Evolutionary conservation across 2,888 invertebrate genomes (phyloP), one percentile per base, ranked within the genome.

Genomic region (Phoenoteleia sp.): DNA sequence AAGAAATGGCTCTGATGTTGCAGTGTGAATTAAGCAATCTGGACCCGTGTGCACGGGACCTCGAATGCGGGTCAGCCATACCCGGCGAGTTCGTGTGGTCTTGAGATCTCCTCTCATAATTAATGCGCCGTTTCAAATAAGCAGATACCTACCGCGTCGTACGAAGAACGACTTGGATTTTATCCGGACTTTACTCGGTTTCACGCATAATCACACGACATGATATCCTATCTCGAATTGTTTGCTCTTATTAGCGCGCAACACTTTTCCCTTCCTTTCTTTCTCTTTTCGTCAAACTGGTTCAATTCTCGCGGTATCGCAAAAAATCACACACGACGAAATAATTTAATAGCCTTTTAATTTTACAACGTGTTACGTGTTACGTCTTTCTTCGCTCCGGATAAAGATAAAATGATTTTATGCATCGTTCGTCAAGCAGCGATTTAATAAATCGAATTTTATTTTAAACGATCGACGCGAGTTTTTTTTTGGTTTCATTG

Each of bases 121-220:
- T 86, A 83, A 86, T 83, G 83, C 83, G 83, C 80, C 80, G 77
- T 77, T 80, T 77, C 74, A 54, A 86, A 81, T 83, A 81, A 83
- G 77, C 72, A 76, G 81, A 85, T 85, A 84, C 84, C 84, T 72
- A 84, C 86, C 84, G 62, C 86, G 79, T 81, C 74, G 86, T 76
- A 52, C 72, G 79, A 54, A 25, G 69, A 81, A 85, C 81, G 82
- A 67, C 71, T 69, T 13, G 69, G 64, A 64, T 45, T 79, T 80
- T 58, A 80, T 84, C 79, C 80, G 62, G 79, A 69, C 64, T 83
- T 79, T 67, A 77, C 66, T 72, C 66, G 62, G 76, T 77, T 83
- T 72, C 71, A 72, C 72, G 72, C 69, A 82, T 76, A 76, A 82
- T 71, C 82, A 71, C 82, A 29, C 71, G 25, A 71, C 45, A 58